Conservation (phyloP, 1,140 invertebrate genomes). For the Drosophila albomicans region DNA sequence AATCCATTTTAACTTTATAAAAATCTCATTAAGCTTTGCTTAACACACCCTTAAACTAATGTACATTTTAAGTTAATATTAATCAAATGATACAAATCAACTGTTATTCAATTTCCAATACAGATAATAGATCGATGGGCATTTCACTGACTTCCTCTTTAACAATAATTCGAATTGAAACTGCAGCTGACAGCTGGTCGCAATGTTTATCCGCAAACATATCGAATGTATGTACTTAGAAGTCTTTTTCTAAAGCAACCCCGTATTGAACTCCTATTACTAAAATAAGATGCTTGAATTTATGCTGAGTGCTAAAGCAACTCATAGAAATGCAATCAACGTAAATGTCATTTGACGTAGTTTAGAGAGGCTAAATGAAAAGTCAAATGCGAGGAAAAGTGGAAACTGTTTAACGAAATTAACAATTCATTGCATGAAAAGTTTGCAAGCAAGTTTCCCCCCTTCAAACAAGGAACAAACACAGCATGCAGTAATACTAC, state of each 20-base stretch:
- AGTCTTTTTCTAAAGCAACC: background rate
- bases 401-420: slow-evolving; percentile 75
- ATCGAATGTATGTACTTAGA: background rate
- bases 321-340: slow-evolving; percentile 51
- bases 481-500: slow-evolving; percentile 3
- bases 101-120: background rate
- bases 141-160: background rate
- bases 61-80: no score
- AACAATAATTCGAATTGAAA: background rate
- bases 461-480: background rate
- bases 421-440: slow-evolving; percentile 75
- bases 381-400: slow-evolving; percentile 32
- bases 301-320: slow-evolving; percentile 14
- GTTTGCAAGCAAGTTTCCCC: slow-evolving; percentile 49
- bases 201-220: background rate
- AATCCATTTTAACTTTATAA: no score
- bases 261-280: slow-evolving; percentile 18
- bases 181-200: background rate
- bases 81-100: no score
- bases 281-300: slow-evolving; percentile 24
- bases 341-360: slow-evolving; percentile 43
- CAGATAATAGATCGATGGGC: background rate
- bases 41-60: no score
- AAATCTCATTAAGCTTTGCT: no score
- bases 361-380: slow-evolving; percentile 14